Percentiles rank a stretch among this genome's conserved stretches.
These are phyloP conservation scores for Eristalinus aeneus DNA, from an alignment of 2,888 invertebrate genomes.

Conservation along the genomic window DNA sequence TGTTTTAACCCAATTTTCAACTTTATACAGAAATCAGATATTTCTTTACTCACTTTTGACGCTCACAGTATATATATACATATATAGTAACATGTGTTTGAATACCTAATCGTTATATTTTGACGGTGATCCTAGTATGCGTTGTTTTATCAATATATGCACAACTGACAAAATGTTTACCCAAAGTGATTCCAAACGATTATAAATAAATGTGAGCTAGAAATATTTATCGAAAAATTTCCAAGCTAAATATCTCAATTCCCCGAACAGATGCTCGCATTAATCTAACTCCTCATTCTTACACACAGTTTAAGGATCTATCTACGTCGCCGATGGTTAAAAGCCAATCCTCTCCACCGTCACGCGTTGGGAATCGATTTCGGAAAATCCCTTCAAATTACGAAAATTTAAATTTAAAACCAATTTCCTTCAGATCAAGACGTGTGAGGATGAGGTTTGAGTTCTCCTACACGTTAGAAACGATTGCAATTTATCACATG, in stretches of 20 bases:
- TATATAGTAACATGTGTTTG: too few relatives aligned
- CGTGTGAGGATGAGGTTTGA: not conserved
- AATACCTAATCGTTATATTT: too few relatives aligned
- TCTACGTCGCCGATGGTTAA: slow-evolving; percentile 61
- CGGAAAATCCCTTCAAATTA: slow-evolving; percentile 65
- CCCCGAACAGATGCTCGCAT: slow-evolving; percentile 9
- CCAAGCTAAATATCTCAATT: slow-evolving; percentile 65
- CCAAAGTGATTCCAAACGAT: too few relatives aligned
- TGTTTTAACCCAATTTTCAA: too few relatives aligned
- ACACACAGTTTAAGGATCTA: slow-evolving; percentile 47
- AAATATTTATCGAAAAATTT: not conserved
- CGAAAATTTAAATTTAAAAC: slow-evolving; percentile 66
- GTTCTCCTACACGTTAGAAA: not conserved
- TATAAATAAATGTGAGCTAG: too few relatives aligned
- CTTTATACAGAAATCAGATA: too few relatives aligned
- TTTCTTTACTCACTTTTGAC: too few relatives aligned
- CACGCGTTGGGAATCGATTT: slow-evolving; percentile 52
- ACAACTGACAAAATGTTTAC: too few relatives aligned
- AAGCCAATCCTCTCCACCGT: slow-evolving; percentile 24
- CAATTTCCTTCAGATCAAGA: slow-evolving; percentile 22
- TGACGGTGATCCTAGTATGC: too few relatives aligned
- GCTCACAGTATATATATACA: too few relatives aligned
- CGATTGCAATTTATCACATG: slow-evolving; percentile 66
- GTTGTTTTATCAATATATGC: too few relatives aligned
- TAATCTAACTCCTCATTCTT: slow-evolving; percentile 58